A percentile compares a stretch with the other conserved stretches of the same genome.
Evolutionary conservation across 1,140 invertebrate genomes (phyloP).

Genomic region (Penaeus vannamei): DNA sequence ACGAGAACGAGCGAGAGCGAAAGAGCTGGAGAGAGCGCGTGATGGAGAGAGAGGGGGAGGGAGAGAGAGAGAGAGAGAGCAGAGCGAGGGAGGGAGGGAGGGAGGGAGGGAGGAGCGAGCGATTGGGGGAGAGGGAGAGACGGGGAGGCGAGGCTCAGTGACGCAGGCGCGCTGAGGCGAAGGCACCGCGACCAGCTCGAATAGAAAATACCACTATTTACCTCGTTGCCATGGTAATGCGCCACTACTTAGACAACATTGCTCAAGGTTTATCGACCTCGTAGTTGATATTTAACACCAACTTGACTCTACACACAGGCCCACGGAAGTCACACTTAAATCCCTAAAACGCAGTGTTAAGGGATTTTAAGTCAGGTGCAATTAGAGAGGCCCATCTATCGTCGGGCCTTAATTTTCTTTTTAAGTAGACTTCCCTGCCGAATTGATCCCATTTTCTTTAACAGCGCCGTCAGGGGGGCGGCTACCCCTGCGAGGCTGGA

Average conservation of each 20-base stretch:
- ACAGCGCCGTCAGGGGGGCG: constrained; percentile 37
- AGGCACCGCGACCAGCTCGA: constrained; percentile 5
- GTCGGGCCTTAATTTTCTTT: constrained; percentile 50
- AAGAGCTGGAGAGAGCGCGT: background rate
- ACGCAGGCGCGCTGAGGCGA: background rate
- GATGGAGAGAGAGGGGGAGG: constrained; percentile 6
- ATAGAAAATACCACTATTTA: constrained; percentile 65
- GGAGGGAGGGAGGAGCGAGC: background rate
- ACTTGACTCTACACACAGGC: too few relatives aligned
- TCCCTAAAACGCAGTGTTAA: too few relatives aligned
- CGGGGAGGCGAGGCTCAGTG: constrained; percentile 20
- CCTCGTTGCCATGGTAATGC: constrained; percentile 64
- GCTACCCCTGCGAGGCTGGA: background rate
- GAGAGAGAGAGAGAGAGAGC: background rate
- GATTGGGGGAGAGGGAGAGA: constrained; percentile 20
- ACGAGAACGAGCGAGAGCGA: background rate
- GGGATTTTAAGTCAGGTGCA: too few relatives aligned
- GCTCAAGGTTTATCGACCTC: constrained; percentile 64
- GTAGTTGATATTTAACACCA: background rate
- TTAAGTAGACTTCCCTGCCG: constrained; percentile 37
- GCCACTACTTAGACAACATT: constrained; percentile 64
- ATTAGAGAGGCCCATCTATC: constrained; percentile 37
- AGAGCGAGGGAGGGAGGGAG: constrained; percentile 22
- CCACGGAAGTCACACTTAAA: too few relatives aligned
- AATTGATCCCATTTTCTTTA: constrained; percentile 63